Conservation (phyloP, 2,113 vertebrate genomes). For the Zosterops pallidus region DNA sequence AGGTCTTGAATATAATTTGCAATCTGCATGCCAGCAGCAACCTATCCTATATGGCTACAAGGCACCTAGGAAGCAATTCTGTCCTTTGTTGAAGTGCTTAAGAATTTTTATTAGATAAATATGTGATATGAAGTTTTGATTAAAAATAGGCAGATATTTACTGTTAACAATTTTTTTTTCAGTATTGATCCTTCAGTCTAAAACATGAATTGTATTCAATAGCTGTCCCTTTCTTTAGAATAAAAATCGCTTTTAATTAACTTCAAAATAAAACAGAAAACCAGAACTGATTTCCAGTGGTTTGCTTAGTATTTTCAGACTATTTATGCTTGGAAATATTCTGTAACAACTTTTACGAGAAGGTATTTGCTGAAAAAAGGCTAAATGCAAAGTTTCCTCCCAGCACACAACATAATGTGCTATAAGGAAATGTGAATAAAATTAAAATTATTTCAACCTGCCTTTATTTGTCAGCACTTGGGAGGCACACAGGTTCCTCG, state of each 20-base stretch:
- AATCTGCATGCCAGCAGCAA: not conserved
- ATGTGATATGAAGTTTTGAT: not conserved
- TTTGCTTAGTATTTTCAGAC: not conserved
- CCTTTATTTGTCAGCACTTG: not conserved
- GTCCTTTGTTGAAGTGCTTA: not conserved
- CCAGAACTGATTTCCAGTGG: fast-evolving
- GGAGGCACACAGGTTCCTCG: not conserved
- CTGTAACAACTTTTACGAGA: not conserved
- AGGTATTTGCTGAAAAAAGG: not conserved
- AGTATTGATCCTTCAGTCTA: not conserved
- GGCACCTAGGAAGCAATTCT: not conserved
- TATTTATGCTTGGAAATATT: not conserved
- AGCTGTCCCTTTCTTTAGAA: not conserved
- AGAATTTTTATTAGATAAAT: not conserved
- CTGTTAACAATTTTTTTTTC: not conserved
- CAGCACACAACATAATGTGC: not conserved
- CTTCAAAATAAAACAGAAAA: not conserved
- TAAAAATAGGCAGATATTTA: not conserved
- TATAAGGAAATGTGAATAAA: not conserved
- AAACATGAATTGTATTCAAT: not conserved
- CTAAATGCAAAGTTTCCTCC: not conserved
- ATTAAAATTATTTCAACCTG: not conserved
- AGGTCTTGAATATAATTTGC: not conserved
- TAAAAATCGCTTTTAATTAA: not conserved
- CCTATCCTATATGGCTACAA: not conserved